These are phyloP conservation scores for Anadara kagoshimensis DNA, from an alignment of 1,140 invertebrate genomes.

Conservation along the genomic window DNA sequence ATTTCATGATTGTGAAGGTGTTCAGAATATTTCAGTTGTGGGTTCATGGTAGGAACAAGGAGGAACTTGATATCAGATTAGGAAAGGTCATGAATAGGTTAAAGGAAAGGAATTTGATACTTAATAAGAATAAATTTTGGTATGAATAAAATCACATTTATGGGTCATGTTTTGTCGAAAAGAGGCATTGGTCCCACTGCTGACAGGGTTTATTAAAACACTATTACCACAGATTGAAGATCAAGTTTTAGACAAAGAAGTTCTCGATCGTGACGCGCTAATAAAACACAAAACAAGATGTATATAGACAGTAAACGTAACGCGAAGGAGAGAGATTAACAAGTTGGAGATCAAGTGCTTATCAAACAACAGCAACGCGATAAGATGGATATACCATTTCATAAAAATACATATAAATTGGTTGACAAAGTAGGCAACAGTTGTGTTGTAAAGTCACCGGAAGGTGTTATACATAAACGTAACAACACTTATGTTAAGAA, in stretches of 20 bases:
- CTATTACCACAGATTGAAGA: constrained; percentile 32
- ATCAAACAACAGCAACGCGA: constrained; percentile 24
- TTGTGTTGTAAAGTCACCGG: constrained; percentile 28
- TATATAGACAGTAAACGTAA: constrained; percentile 38
- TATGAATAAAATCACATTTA: too few relatives aligned
- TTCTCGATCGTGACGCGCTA: constrained; percentile 11
- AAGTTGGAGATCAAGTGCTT: constrained; percentile 27
- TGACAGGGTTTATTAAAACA: constrained; percentile 30
- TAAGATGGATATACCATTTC: too few relatives aligned
- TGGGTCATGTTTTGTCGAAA: too few relatives aligned
- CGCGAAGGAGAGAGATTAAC: constrained; percentile 16
- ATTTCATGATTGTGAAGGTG: too few relatives aligned
- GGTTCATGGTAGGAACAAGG: constrained; percentile 40
- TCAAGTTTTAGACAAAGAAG: neutral
- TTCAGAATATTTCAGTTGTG: constrained; percentile 47
- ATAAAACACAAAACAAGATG: constrained; percentile 29
- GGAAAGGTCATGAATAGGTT: too few relatives aligned
- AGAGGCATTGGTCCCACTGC: too few relatives aligned
- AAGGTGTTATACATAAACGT: constrained; percentile 25
- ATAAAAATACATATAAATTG: too few relatives aligned
- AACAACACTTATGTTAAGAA: constrained; percentile 39
- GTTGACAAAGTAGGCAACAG: too few relatives aligned
- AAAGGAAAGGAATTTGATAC: too few relatives aligned
- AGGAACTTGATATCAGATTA: constrained; percentile 37
- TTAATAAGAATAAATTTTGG: too few relatives aligned